phyloP scores from a whole-genome alignment of 2,113 vertebrate species.

The Canis aureus region DNA sequence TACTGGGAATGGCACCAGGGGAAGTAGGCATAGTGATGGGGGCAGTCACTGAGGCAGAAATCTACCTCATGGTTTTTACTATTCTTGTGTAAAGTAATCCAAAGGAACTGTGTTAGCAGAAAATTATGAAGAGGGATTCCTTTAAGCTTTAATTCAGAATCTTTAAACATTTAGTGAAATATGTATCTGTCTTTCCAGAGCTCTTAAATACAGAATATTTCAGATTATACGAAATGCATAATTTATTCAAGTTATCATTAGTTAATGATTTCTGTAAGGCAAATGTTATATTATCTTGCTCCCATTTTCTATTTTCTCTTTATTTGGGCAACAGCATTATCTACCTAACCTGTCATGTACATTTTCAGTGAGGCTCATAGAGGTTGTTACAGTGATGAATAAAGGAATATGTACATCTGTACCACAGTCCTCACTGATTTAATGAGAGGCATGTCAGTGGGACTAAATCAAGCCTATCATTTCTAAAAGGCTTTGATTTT shows the following conservation, averaged over 20 bases:
- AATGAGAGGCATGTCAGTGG: constrained; percentile 55
- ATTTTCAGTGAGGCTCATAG: constrained; percentile 70
- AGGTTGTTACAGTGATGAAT: constrained; percentile 67
- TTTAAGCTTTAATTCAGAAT: constrained; percentile 32
- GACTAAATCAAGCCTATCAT: constrained; percentile 67
- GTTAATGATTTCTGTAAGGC: constrained; percentile 59
- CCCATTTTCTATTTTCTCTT: constrained; percentile 58
- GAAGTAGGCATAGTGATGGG: background rate
- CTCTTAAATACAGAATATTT: constrained; percentile 54
- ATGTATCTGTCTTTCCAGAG: background rate
- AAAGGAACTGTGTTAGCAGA: background rate
- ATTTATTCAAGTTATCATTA: constrained; percentile 66
- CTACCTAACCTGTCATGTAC: constrained; percentile 67
- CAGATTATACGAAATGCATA: constrained; percentile 55
- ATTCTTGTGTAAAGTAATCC: background rate
- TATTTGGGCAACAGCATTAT: constrained; percentile 54
- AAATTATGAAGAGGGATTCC: background rate
- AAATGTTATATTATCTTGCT: constrained; percentile 43
- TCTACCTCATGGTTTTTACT: background rate
- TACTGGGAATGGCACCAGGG: background rate
- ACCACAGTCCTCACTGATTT: constrained; percentile 54
- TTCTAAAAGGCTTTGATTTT: constrained; percentile 77
- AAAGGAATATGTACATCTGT: constrained; percentile 63
- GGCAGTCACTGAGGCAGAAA: background rate
- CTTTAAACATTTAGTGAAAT: constrained; percentile 6